phyloP scores from a whole-genome alignment of 2,797 vertebrate species.

The Sphaeramia orbicularis region DNA sequence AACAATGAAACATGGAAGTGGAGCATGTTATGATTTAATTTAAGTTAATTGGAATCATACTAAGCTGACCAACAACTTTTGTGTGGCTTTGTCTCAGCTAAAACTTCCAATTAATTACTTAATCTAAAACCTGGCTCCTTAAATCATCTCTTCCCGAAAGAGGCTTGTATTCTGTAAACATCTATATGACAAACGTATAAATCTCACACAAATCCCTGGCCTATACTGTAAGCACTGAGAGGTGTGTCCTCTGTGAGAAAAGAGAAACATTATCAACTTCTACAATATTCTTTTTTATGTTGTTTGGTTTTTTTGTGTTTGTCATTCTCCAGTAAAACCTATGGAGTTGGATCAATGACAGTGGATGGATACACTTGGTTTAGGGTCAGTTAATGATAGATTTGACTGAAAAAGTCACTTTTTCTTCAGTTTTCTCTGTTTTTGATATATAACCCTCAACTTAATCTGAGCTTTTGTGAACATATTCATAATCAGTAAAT shows the following conservation, averaged over 20 bases:
- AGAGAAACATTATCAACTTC: conserved; percentile 62
- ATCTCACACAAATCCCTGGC: conserved; percentile 37
- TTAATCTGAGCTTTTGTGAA: too few relatives aligned
- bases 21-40: background rate
- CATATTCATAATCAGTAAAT: too few relatives aligned
- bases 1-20: background rate
- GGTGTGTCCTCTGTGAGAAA: conserved; percentile 35
- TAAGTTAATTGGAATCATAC: conserved; percentile 27
- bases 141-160: conserved; percentile 31
- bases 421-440: too few relatives aligned
- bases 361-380: too few relatives aligned
- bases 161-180: conserved; percentile 34
- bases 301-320: too few relatives aligned
- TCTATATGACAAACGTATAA: conserved; percentile 43
- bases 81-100: conserved; percentile 16
- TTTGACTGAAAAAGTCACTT: too few relatives aligned
- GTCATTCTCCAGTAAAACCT: too few relatives aligned
- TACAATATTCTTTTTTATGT: too few relatives aligned
- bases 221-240: conserved; percentile 22
- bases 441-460: too few relatives aligned
- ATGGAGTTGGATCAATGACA: too few relatives aligned
- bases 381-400: too few relatives aligned
- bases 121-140: conserved; percentile 2
- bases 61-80: conserved; percentile 8
- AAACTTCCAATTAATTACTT: conserved; percentile 20